Percentiles rank a stretch among this genome's conserved stretches.
Evolutionary conservation across 30 jellyfish, hydroid and myxozoan species (phyloP).

Genomic region (Aurelia sp.): DNA sequence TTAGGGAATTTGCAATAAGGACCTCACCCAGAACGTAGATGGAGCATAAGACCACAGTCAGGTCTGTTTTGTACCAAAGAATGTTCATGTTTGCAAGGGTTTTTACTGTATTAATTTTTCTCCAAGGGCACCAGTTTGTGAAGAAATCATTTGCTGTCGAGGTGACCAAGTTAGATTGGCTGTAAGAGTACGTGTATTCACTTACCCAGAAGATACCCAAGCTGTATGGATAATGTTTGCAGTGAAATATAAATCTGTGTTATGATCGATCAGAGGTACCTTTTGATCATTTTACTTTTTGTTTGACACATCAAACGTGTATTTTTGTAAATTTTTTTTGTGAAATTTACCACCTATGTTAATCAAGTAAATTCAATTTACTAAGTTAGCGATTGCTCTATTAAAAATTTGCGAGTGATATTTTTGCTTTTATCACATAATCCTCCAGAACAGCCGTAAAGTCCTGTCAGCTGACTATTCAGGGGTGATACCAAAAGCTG

Average conservation of each 20-base stretch:
- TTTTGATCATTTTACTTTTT: not conserved
- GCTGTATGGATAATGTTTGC: conserved; percentile 98
- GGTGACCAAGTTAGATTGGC: conserved; percentile 95
- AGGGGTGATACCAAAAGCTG: too few relatives aligned
- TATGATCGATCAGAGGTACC: conserved; percentile 24
- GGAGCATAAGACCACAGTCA: too few relatives aligned
- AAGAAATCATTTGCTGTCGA: conserved; percentile 91
- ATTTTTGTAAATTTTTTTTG: not conserved
- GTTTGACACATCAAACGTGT: not conserved
- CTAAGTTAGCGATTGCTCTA: not conserved
- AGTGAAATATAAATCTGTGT: conserved; percentile 83
- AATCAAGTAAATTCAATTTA: not conserved
- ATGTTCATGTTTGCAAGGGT: too few relatives aligned
- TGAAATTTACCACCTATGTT: not conserved
- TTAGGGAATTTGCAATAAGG: too few relatives aligned
- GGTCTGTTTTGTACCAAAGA: too few relatives aligned
- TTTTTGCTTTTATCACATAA: not conserved
- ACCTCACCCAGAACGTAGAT: too few relatives aligned
- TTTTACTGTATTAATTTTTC: not conserved
- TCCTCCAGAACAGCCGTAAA: not conserved
- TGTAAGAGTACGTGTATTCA: conserved; percentile 84
- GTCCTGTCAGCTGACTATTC: too few relatives aligned
- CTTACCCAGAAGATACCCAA: conserved; percentile 84
- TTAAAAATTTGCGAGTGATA: not conserved
- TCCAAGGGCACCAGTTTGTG: conserved; percentile 87